A percentile compares a stretch with the other conserved stretches of the same genome.
These are phyloP conservation scores for Thunnus thynnus DNA, from an alignment of 2,113 vertebrate species.

Conservation along the genomic window DNA sequence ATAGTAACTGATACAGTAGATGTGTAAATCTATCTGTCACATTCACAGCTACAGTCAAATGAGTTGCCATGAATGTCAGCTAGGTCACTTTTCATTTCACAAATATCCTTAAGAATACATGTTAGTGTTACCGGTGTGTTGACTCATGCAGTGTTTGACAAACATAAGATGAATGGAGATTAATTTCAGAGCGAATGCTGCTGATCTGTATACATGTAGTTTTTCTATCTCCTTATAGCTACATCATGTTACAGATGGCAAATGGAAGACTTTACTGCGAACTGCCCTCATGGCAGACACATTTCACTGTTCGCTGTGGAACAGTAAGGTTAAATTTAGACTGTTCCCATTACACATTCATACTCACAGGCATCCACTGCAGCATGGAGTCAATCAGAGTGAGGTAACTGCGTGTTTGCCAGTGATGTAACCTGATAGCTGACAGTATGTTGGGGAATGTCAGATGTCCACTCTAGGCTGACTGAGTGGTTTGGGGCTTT, in stretches of 20 bases:
- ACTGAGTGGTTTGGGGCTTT: slow-evolving; percentile 50
- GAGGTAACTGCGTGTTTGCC: slow-evolving; percentile 71
- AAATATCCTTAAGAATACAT: background rate
- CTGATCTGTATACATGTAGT: background rate
- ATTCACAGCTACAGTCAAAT: background rate
- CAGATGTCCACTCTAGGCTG: slow-evolving; percentile 70
- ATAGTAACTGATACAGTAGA: background rate
- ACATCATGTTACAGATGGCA: slow-evolving; percentile 26
- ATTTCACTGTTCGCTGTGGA: slow-evolving; percentile 43
- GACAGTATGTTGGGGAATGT: slow-evolving; percentile 81
- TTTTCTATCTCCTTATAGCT: background rate
- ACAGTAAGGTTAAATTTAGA: slow-evolving; percentile 77
- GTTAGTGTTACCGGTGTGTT: background rate
- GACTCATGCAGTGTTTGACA: slow-evolving; percentile 4
- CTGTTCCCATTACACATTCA: slow-evolving; percentile 59
- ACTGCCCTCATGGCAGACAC: slow-evolving; percentile 36
- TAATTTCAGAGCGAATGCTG: slow-evolving; percentile 3
- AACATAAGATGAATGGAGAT: background rate
- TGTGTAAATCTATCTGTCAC: background rate
- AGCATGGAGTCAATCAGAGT: slow-evolving; percentile 23
- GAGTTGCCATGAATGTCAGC: background rate
- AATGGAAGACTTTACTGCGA: slow-evolving; percentile 13
- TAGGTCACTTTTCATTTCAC: background rate
- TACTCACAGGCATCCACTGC: slow-evolving; percentile 53
- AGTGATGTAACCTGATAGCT: slow-evolving; percentile 80